phyloP scores from a whole-genome alignment of 2,888 invertebrate species.

The Pogonocherus hispidulus region DNA sequence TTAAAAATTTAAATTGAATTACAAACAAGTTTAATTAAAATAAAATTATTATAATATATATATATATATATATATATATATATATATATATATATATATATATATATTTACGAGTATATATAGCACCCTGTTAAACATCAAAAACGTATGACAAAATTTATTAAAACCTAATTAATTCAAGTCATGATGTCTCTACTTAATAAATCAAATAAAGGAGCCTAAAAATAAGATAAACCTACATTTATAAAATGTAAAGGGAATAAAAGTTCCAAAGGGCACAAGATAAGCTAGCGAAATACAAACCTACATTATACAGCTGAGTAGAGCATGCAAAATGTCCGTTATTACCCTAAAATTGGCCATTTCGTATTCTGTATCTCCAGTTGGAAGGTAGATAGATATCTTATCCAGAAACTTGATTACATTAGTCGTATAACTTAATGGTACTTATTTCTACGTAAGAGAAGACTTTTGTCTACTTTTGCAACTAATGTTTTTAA shows the following conservation, averaged over 20 bases:
- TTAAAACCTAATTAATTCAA: not conserved
- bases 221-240: constrained; percentile 11
- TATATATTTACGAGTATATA: too few species aligned
- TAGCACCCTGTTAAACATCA: too few species aligned
- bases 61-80: too few species aligned
- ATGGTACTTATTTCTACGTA: constrained; percentile 54
- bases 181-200: not conserved
- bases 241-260: constrained; percentile 33
- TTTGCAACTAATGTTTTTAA: constrained; percentile 28
- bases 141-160: too few species aligned
- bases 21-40: too few species aligned
- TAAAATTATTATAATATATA: too few species aligned
- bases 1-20: too few species aligned
- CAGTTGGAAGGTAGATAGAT: constrained; percentile 53
- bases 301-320: constrained; percentile 51
- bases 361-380: constrained; percentile 54
- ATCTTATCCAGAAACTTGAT: constrained; percentile 56
- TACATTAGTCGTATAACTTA: constrained; percentile 52
- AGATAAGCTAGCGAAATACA: constrained; percentile 49
- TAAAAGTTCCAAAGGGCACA: constrained; percentile 44
- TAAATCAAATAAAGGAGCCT: not conserved
- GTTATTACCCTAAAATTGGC: constrained; percentile 54
- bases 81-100: too few species aligned
- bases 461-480: constrained; percentile 32
- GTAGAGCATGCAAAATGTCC: constrained; percentile 49